These are phyloP conservation scores for Hemicordylus capensis DNA, from an alignment of 2,113 vertebrate genomes.

Conservation along the genomic window DNA sequence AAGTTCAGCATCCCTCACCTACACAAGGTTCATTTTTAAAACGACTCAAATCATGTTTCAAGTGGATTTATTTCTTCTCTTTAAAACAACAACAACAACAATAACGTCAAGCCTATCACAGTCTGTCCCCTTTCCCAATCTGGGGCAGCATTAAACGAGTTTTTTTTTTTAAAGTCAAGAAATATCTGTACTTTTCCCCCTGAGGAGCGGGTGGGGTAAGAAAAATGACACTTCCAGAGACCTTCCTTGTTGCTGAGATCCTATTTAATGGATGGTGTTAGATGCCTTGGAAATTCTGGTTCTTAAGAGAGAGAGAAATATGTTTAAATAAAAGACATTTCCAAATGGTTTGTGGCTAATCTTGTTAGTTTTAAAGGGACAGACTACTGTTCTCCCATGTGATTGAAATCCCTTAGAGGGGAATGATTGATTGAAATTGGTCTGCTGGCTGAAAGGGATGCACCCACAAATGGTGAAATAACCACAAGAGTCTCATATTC, in stretches of 20 bases:
- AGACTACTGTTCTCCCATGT: too few relatives aligned
- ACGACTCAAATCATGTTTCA: not conserved
- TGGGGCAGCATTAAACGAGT: not conserved
- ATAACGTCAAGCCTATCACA: too few relatives aligned
- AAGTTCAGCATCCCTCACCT: too few relatives aligned
- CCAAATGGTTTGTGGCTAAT: too few relatives aligned
- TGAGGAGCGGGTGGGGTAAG: too few relatives aligned
- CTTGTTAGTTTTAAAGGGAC: too few relatives aligned
- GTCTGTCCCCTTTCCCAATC: not conserved
- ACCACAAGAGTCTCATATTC: not conserved
- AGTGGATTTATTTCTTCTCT: not conserved
- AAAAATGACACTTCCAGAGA: not conserved
- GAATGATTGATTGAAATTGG: not conserved
- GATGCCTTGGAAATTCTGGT: not conserved
- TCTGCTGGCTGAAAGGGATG: not conserved
- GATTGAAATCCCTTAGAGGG: not conserved
- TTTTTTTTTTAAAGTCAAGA: too few relatives aligned
- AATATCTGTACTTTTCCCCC: not conserved
- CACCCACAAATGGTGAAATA: not conserved
- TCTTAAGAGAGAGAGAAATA: not conserved
- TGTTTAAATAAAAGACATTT: not conserved
- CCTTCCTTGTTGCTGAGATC: too few relatives aligned
- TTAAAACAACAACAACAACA: not conserved
- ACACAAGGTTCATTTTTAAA: not conserved
- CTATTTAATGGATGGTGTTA: not conserved